phyloP scores from a whole-genome alignment of 2,797 vertebrate species.

The Melanogrammus aeglefinus region DNA sequence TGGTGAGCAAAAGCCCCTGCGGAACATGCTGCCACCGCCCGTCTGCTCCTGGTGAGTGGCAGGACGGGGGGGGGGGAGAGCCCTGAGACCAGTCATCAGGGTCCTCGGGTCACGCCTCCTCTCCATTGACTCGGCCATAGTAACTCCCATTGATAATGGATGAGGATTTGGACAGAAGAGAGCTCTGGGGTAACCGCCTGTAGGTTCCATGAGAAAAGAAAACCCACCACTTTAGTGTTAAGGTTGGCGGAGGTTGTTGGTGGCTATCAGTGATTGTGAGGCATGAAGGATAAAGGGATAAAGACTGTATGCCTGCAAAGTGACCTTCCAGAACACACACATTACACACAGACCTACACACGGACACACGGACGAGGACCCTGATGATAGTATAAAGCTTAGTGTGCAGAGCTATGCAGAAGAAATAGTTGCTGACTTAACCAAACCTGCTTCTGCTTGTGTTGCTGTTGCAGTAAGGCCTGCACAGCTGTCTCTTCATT shows the following conservation, averaged over 20 bases:
- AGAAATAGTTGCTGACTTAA: constrained; percentile 57
- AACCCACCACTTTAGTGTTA: neutral
- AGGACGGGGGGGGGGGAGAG: constrained; percentile 7
- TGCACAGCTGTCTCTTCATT: neutral
- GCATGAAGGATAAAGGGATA: neutral
- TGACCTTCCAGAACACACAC: neutral
- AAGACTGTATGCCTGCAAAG: neutral
- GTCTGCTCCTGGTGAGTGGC: constrained; percentile 60
- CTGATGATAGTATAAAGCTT: constrained; percentile 45
- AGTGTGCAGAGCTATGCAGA: constrained; percentile 46
- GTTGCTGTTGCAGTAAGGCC: constrained; percentile 28
- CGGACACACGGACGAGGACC: constrained; percentile 27
- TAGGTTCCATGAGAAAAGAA: neutral
- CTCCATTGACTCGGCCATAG: neutral
- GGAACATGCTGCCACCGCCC: constrained; percentile 48
- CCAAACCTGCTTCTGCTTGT: constrained; percentile 34
- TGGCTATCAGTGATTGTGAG: neutral
- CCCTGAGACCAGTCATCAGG: constrained; percentile 32
- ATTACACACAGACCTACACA: neutral
- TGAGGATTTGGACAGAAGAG: constrained; percentile 1
- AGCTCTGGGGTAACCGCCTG: neutral
- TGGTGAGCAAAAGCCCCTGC: constrained; percentile 60
- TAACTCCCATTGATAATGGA: constrained; percentile 4
- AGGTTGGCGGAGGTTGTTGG: neutral
- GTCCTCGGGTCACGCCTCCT: constrained; percentile 34